Evolutionary conservation across 2,113 vertebrate genomes (phyloP).

Genomic region (Loxodonta africana): DNA sequence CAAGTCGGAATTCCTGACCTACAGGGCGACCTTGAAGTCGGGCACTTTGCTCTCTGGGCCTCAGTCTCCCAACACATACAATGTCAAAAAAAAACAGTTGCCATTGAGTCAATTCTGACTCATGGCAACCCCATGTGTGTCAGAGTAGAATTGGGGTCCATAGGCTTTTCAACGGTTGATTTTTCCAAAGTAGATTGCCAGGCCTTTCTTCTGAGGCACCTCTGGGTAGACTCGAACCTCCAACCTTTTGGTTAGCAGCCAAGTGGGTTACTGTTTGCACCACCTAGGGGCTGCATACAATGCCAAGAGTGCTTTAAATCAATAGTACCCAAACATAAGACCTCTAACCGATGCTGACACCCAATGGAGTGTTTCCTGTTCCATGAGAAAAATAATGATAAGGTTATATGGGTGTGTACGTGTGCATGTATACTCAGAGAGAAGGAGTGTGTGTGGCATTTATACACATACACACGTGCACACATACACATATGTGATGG

Average conservation of each 20-base stretch:
- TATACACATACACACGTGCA: neutral
- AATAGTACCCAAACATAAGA: neutral
- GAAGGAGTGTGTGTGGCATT: neutral
- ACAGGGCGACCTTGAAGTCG: neutral
- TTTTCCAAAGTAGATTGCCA: neutral
- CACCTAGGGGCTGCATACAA: neutral
- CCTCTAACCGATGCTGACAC: neutral
- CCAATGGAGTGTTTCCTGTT: neutral
- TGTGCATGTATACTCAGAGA: neutral
- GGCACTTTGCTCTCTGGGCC: neutral
- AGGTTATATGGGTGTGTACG: too few species aligned
- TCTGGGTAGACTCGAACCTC: neutral
- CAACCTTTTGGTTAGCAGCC: neutral
- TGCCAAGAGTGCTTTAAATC: too few species aligned
- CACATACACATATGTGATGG: fast-evolving
- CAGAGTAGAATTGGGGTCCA: neutral
- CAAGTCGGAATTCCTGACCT: neutral
- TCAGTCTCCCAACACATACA: neutral
- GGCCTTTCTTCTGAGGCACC: neutral
- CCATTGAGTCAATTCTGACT: neutral
- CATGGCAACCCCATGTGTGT: neutral
- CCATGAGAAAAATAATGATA: neutral
- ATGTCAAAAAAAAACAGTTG: neutral
- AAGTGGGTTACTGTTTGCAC: neutral
- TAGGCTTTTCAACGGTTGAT: neutral